A percentile compares a stretch with the other conserved stretches of the same genome.
Evolutionary conservation across 2,797 vertebrate genomes (phyloP).

Genomic region (Semotilus atromaculatus): DNA sequence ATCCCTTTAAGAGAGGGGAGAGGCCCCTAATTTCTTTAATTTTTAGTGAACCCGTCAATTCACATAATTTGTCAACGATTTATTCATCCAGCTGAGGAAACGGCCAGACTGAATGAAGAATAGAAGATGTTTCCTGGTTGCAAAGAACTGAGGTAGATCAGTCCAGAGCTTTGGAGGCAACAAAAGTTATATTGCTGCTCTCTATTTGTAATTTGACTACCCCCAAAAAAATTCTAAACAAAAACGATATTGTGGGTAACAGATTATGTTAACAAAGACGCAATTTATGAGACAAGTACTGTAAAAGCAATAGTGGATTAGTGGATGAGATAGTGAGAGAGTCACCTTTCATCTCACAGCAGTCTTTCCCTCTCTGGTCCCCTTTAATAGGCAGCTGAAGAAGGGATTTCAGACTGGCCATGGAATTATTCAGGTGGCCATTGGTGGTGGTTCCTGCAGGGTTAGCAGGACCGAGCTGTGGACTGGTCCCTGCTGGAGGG

Average conservation of each 20-base stretch:
- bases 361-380: slow-evolving; percentile 85
- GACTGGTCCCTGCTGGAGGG: slow-evolving; percentile 79
- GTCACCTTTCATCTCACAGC: slow-evolving; percentile 83
- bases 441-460: slow-evolving; percentile 73
- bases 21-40: slow-evolving; percentile 4
- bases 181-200: not conserved
- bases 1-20: slow-evolving; percentile 49
- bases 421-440: slow-evolving; percentile 77
- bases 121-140: not conserved
- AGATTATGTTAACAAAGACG: not conserved
- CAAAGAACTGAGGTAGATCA: not conserved
- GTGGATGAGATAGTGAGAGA: not conserved
- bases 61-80: not conserved
- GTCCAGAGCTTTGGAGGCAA: not conserved
- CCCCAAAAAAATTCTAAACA: not conserved
- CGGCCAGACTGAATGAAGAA: not conserved
- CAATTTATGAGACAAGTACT: not conserved
- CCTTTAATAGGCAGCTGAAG: slow-evolving; percentile 90
- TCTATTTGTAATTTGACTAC: not conserved
- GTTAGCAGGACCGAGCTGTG: slow-evolving; percentile 75
- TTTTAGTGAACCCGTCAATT: not conserved
- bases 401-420: slow-evolving; percentile 88
- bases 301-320: not conserved
- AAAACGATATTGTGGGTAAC: not conserved
- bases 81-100: not conserved